Conservation (phyloP, 2,113 vertebrate species). For the Nothoprocta pentlandii region DNA sequence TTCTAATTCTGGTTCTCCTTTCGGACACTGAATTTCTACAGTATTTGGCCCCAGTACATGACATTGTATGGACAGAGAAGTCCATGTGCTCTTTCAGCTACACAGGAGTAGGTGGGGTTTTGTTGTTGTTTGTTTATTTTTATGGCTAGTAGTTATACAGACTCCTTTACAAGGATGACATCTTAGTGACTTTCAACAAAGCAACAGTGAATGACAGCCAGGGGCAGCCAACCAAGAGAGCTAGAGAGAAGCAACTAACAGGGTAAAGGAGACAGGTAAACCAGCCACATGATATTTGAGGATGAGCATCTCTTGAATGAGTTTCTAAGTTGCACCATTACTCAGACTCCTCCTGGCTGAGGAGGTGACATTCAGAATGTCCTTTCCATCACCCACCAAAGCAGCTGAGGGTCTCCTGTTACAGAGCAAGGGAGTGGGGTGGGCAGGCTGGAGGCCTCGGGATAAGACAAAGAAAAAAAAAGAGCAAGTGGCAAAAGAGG, state of each 20-base stretch:
- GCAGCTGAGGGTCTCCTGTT: constrained; percentile 81
- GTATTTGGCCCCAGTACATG: neutral
- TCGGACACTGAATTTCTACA: neutral
- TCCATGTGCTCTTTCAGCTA: neutral
- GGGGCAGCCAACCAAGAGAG: neutral
- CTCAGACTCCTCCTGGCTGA: neutral
- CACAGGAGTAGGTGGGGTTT: neutral
- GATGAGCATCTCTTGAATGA: neutral
- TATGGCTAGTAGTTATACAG: neutral
- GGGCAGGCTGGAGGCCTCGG: constrained; percentile 47
- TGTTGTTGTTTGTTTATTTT: neutral
- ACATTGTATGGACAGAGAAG: neutral
- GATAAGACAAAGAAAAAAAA: constrained; percentile 48
- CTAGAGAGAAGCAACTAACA: neutral
- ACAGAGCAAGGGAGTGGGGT: constrained; percentile 69
- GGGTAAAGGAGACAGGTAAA: neutral
- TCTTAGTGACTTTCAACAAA: neutral
- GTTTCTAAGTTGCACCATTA: neutral
- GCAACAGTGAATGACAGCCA: neutral
- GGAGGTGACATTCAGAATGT: constrained; percentile 51
- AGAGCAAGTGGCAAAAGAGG: constrained; percentile 27
- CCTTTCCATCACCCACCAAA: constrained; percentile 67
- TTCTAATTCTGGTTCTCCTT: neutral
- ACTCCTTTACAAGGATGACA: neutral
- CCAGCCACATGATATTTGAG: neutral